A percentile compares a stretch with the other conserved stretches of the same genome.
phyloP scores from a whole-genome alignment of 1,140 invertebrate species.

The Archegozetes longisetosus region DNA sequence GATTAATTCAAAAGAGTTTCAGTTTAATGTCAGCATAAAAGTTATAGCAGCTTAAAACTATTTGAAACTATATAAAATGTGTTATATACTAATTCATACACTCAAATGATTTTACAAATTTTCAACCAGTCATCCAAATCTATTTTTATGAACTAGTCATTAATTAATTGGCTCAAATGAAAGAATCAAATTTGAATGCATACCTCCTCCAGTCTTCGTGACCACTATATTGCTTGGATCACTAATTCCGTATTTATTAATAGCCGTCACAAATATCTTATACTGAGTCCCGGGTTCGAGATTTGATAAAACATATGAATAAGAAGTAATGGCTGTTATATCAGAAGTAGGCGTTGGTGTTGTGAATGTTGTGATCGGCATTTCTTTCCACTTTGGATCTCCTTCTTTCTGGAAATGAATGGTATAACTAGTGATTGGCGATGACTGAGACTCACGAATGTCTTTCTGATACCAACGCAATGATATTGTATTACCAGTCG shows the following conservation, averaged over 20 bases:
- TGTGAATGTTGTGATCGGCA: not conserved
- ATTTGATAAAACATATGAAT: conserved; percentile 10
- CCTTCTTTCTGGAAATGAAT: conserved; percentile 10
- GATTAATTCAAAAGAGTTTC: too few species aligned
- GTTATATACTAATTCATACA: too few species aligned
- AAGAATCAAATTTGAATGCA: too few species aligned
- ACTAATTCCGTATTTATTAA: conserved; percentile 21
- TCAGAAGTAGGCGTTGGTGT: not conserved
- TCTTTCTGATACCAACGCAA: conserved; percentile 18
- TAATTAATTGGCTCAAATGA: too few species aligned
- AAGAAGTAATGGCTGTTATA: not conserved
- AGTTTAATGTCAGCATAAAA: not conserved
- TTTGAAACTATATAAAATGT: not conserved
- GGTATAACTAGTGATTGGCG: conserved; percentile 4
- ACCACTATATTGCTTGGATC: conserved; percentile 21
- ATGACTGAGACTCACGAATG: not conserved
- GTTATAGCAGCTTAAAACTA: not conserved
- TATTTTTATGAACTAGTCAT: too few species aligned
- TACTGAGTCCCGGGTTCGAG: conserved; percentile 13
- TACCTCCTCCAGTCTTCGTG: conserved; percentile 15
- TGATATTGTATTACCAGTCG: conserved; percentile 18
- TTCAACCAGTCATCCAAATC: too few species aligned
- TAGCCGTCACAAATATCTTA: conserved; percentile 21
- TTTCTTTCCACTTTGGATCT: conserved; percentile 10
- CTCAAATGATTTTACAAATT: too few species aligned